A percentile compares a stretch with the other conserved stretches of the same genome.
Conservation (phyloP, 1,140 invertebrate species). For the Sycophila sp. region DNA sequence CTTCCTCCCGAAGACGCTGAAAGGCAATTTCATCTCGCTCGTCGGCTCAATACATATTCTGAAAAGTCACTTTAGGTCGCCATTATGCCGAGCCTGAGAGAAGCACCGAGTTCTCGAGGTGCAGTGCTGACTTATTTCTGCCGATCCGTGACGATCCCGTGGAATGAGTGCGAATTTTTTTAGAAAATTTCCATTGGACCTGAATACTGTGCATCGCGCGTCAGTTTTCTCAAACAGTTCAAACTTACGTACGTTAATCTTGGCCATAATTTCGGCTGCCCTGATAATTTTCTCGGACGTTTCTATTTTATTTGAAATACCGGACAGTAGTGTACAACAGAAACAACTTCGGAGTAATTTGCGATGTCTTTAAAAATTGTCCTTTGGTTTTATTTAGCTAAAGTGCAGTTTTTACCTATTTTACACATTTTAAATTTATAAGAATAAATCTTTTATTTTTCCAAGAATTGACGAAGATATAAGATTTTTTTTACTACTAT, state of each 20-base stretch:
- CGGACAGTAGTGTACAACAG: no score
- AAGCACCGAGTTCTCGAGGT: background rate
- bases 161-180: background rate
- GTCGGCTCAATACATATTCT: background rate
- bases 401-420: no score
- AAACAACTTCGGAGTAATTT: no score
- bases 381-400: no score
- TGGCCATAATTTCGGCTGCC: background rate
- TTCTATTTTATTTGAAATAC: no score
- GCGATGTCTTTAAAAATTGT: no score
- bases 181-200: background rate
- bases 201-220: background rate
- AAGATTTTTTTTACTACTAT: no score
- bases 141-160: background rate
- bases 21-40: constrained; percentile 1
- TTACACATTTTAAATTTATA: no score
- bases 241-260: background rate
- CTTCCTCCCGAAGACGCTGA: no score
- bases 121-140: background rate
- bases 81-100: background rate
- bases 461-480: no score
- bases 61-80: background rate
- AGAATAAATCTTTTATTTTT: no score
- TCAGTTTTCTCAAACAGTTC: background rate
- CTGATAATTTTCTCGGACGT: background rate